These are phyloP conservation scores for Proteles cristata DNA, from an alignment of 2,113 vertebrate species.

Conservation along the genomic window DNA sequence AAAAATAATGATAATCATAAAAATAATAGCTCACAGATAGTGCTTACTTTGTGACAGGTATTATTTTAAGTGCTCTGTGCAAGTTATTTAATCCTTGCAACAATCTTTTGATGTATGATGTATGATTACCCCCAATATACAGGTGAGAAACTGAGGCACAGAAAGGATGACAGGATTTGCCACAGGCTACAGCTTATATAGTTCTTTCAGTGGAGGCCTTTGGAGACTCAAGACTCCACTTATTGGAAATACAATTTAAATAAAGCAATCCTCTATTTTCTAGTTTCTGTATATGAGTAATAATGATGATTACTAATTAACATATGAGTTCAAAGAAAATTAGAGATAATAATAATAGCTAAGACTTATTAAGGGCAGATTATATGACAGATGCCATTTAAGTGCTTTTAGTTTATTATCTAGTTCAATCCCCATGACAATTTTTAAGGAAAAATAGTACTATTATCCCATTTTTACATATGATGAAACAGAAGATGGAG, in stretches of 20 bases:
- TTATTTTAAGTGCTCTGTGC: not conserved
- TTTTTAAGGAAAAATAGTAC: slow-evolving; percentile 7
- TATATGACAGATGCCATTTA: not conserved
- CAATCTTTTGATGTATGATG: not conserved
- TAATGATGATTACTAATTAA: not conserved
- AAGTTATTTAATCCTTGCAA: not conserved
- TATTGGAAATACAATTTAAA: not conserved
- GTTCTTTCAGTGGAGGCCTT: not conserved
- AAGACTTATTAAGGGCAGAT: not conserved
- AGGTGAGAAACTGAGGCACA: slow-evolving; percentile 51
- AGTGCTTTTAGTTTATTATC: not conserved
- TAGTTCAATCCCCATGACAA: not conserved
- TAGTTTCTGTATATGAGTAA: not conserved
- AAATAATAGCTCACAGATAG: not conserved
- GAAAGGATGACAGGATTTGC: not conserved
- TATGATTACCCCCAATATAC: slow-evolving; percentile 25
- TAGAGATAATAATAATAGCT: not conserved
- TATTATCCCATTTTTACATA: not conserved
- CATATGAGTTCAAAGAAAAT: slow-evolving; percentile 9
- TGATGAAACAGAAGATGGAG: not conserved
- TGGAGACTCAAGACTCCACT: not conserved
- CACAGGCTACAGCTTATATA: not conserved
- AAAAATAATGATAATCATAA: slow-evolving; percentile 16
- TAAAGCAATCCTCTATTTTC: not conserved
- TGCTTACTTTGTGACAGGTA: not conserved